Percentiles rank a stretch among this genome's conserved stretches.
phyloP scores from a whole-genome alignment of 2,797 vertebrate species.

The Aldrovandia affinis region DNA sequence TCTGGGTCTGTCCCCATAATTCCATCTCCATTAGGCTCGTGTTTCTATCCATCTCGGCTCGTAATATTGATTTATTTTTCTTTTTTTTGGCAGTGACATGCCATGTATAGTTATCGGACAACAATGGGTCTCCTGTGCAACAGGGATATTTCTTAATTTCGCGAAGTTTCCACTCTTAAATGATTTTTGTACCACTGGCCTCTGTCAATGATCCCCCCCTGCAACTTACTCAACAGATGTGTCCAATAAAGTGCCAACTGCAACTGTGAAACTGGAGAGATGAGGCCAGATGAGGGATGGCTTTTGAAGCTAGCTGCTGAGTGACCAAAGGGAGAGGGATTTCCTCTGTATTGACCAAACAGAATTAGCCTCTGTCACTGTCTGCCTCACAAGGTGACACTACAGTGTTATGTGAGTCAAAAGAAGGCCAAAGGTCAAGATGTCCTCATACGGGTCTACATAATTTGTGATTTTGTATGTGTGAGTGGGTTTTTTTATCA shows the following conservation, averaged over 20 bases:
- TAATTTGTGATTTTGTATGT: background rate
- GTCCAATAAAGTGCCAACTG: background rate
- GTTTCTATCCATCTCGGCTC: constrained; percentile 79
- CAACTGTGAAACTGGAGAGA: constrained; percentile 34
- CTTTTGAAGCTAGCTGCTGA: constrained; percentile 15
- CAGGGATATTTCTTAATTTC: background rate
- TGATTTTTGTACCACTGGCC: constrained; percentile 40
- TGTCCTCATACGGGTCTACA: background rate
- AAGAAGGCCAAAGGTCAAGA: background rate
- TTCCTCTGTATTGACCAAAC: constrained; percentile 16
- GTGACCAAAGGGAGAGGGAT: background rate
- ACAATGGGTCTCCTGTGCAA: constrained; percentile 32
- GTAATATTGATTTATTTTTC: constrained; percentile 80
- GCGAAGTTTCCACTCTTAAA: background rate
- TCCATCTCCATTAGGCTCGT: constrained; percentile 81
- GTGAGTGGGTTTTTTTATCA: background rate
- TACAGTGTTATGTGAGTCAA: background rate
- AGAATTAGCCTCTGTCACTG: constrained; percentile 1
- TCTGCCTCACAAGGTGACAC: background rate
- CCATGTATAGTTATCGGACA: constrained; percentile 58
- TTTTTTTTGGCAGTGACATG: constrained; percentile 53
- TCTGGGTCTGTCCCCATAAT: constrained; percentile 71
- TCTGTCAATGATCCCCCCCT: constrained; percentile 33
- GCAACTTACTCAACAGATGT: constrained; percentile 4
- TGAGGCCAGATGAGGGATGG: constrained; percentile 38